These are phyloP conservation scores for Sander vitreus DNA, from an alignment of 2,113 vertebrate species.

Conservation along the genomic window DNA sequence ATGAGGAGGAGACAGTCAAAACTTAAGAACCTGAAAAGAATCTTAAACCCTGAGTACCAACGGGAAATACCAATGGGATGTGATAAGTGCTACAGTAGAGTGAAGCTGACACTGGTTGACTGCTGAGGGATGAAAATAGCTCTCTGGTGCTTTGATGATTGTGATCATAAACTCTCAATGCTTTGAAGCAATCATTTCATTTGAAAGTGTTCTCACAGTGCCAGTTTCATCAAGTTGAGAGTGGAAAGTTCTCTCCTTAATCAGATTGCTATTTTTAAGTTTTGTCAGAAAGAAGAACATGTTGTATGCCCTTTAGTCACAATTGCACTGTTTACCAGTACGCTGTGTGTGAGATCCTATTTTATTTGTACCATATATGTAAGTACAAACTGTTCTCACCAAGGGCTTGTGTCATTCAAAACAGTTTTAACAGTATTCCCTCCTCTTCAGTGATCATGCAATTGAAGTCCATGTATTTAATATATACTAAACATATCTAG, in stretches of 20 bases:
- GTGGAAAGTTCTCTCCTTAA: slow-evolving; percentile 8
- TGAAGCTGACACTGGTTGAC: slow-evolving; percentile 42
- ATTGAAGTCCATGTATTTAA: background rate
- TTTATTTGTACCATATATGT: background rate
- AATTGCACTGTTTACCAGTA: slow-evolving; percentile 2
- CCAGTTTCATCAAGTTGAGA: slow-evolving; percentile 14
- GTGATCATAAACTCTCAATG: slow-evolving; percentile 35
- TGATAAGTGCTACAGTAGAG: slow-evolving; percentile 27
- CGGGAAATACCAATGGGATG: slow-evolving; percentile 41
- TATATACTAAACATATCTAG: background rate
- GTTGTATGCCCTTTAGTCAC: background rate
- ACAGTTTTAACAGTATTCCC: background rate
- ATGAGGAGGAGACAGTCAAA: background rate
- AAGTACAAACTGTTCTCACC: background rate
- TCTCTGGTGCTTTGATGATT: slow-evolving; percentile 63
- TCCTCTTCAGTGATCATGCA: background rate
- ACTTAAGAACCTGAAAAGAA: slow-evolving; percentile 24
- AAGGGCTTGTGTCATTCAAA: background rate
- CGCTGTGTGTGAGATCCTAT: background rate
- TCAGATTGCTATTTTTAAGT: slow-evolving; percentile 20
- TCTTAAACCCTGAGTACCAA: slow-evolving; percentile 23
- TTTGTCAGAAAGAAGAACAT: background rate
- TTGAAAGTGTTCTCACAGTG: slow-evolving; percentile 22
- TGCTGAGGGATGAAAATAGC: slow-evolving; percentile 53
- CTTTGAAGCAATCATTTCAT: slow-evolving; percentile 51